Base-by-base conservation (phyloP, 1,140 invertebrate genomes). In the Centruroides vittatus region DNA sequence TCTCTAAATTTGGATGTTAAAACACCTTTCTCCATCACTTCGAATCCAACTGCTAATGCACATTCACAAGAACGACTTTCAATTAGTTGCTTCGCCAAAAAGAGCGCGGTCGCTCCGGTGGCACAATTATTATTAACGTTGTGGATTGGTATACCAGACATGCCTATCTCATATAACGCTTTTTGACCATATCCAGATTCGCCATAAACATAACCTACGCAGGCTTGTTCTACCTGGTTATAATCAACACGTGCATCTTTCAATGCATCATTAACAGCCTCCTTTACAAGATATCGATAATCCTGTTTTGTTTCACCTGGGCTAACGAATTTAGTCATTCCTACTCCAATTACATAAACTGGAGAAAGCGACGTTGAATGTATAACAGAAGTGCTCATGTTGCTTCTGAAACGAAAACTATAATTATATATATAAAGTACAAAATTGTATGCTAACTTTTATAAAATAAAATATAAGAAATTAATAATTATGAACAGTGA, bases 61-160 rank as follows among this genome's bases (percentile, higher is more conserved):
- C 95, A 93, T 70, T 97, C 84, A 13, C 82, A 80, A 65, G 83
- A 78, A 10, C 90, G 90, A 67, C 85, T 82, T 76, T 93, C 84
- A 23, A 99, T 78, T 8, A 96, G 79, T 73, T 98, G 90, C 71
- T 94, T 94, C 0, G 84, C 93, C 69, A 99, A 75, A 61, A 85
- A 82, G 1, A 99, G 72, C 4, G 95, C 95, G 58, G 88, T 90
- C 0, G 94, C 90, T 10, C 96, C 96, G 23, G 93, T 98, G 0
- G 95, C 87, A 72, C 96, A 99, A 71, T 97, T 97, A 71, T 99
- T 99, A 75, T 98, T 98, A 0, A 98, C 94, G 79, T 99, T 99
- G 76, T 88, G 94, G 62, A 99, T 86, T 9, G 96, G 96, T 67
- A 98, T 96, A 34, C 94, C 96, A 52, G 85, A 97, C 80, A 98